Evolutionary conservation across 2,797 vertebrate species (phyloP).

Genomic region (Remorina albescens): DNA sequence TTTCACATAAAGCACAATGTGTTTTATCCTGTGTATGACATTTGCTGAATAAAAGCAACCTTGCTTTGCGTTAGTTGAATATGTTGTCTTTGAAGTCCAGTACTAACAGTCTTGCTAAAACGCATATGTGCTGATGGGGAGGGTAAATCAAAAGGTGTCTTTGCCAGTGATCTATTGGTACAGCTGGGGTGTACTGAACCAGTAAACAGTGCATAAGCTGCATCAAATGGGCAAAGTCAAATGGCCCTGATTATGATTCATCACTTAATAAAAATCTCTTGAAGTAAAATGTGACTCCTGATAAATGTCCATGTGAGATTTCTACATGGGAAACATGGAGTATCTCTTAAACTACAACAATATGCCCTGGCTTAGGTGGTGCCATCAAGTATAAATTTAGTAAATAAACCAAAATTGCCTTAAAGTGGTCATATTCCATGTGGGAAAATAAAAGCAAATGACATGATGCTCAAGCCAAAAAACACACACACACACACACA

Average conservation of each 20-base stretch:
- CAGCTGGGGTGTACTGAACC: background rate
- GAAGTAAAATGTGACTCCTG: background rate
- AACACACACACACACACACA: too few relatives aligned
- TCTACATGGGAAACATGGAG: background rate
- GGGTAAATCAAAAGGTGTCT: background rate
- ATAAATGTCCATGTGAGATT: background rate
- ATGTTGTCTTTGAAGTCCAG: background rate
- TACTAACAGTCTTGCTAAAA: background rate
- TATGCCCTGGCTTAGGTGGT: slow-evolving; percentile 26
- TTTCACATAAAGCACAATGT: background rate
- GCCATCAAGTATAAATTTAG: slow-evolving; percentile 9
- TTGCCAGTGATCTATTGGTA: background rate
- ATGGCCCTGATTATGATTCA: too few relatives aligned
- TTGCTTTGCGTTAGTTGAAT: background rate
- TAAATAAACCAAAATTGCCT: slow-evolving; percentile 27
- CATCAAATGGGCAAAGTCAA: background rate
- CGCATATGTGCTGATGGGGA: background rate
- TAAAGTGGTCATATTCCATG: slow-evolving; percentile 32
- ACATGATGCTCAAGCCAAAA: slow-evolving; percentile 50
- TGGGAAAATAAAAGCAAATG: slow-evolving; percentile 39
- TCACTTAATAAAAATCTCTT: too few relatives aligned
- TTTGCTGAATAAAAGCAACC: background rate
- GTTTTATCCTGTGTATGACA: background rate
- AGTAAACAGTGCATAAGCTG: background rate
- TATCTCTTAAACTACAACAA: slow-evolving; percentile 16